A percentile compares a stretch with the other conserved stretches of the same genome.
phyloP scores from a whole-genome alignment of 2,113 vertebrate genomes.

The Lanius ludovicianus region DNA sequence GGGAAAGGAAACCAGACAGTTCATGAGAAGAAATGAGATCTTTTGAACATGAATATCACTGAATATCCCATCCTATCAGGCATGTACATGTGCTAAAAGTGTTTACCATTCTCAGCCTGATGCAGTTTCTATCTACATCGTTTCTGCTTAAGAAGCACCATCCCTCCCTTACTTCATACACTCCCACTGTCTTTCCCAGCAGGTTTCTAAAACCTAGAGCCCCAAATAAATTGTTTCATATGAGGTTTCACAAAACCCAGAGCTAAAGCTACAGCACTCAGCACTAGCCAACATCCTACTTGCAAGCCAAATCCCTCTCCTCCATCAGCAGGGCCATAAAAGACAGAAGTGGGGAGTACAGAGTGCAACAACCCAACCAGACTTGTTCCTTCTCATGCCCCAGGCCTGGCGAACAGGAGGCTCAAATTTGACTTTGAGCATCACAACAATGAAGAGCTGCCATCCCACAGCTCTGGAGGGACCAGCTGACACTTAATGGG shows the following conservation, averaged over 20 bases:
- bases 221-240: neutral
- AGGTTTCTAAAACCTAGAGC: neutral
- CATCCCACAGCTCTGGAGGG: neutral
- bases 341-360: neutral
- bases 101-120: neutral
- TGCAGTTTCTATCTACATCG: neutral
- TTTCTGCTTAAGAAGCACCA: neutral
- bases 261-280: neutral
- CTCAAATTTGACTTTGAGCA: neutral
- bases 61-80: neutral
- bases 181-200: neutral
- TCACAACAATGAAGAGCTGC: neutral
- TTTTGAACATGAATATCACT: neutral
- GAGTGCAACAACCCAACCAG: neutral
- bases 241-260: neutral
- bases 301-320: neutral
- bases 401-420: neutral
- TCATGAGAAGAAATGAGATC: neutral
- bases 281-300: neutral
- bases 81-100: neutral
- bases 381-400: fast-evolving
- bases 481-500: fast-evolving
- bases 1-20: neutral
- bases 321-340: neutral
- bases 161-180: neutral